Percentiles rank a stretch among this genome's conserved stretches.
phyloP scores from a whole-genome alignment of 2,797 vertebrate genomes.

The Peromyscus aztecus region DNA sequence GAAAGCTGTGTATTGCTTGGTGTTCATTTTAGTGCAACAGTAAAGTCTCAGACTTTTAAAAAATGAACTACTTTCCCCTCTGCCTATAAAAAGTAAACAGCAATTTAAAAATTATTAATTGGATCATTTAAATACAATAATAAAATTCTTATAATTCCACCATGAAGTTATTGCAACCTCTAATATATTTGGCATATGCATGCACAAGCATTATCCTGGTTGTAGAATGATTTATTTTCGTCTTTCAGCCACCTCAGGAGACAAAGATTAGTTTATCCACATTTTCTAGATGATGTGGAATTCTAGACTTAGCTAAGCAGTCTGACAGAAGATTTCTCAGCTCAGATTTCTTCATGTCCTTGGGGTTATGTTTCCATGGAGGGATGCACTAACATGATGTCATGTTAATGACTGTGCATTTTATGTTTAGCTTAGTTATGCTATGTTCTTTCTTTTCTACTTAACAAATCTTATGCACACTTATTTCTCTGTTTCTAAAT shows the following conservation, averaged over 20 bases:
- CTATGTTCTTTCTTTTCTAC: neutral
- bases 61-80: neutral
- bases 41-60: slow-evolving; percentile 8
- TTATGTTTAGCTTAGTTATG: neutral
- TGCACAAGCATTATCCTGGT: neutral
- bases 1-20: neutral
- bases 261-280: neutral
- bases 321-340: neutral
- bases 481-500: neutral
- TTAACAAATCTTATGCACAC: neutral
- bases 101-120: neutral
- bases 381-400: neutral
- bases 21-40: neutral
- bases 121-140: slow-evolving; percentile 33
- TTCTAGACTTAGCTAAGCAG: neutral
- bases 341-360: neutral
- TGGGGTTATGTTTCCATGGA: neutral
- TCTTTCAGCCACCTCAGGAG: neutral
- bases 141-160: neutral
- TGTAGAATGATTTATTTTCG: neutral
- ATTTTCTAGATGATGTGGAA: neutral
- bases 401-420: neutral
- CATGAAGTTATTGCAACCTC: neutral
- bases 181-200: neutral
- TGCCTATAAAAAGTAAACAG: neutral